phyloP scores from a whole-genome alignment of 2,888 invertebrate species.

The Caenorhabditis afra region DNA sequence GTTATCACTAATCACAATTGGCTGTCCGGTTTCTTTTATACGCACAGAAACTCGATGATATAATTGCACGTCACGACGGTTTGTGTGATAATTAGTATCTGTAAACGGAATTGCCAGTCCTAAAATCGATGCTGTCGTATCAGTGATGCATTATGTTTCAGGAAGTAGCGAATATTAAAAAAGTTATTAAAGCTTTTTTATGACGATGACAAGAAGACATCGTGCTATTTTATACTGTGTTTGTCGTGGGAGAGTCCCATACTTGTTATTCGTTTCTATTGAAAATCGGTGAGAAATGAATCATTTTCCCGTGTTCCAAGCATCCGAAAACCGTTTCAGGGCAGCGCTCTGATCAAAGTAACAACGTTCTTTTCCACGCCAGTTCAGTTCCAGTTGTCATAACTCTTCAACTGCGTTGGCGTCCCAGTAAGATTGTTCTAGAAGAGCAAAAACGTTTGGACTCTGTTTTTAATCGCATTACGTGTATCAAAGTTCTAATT shows the following conservation, averaged over 20 bases:
- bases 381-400: conserved; percentile 8
- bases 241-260: conserved; percentile 8
- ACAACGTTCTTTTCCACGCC: conserved; percentile 8
- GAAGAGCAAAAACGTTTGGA: background rate
- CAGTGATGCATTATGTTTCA: conserved; percentile 25
- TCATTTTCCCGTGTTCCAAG: conserved; percentile 9
- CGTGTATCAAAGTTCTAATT: background rate
- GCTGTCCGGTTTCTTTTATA: conserved; percentile 48
- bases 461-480: background rate
- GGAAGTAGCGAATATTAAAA: conserved; percentile 19
- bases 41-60: conserved; percentile 43
- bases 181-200: conserved; percentile 9
- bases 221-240: conserved; percentile 24
- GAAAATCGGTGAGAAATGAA: conserved; percentile 4
- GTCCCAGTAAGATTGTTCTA: background rate
- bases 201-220: conserved; percentile 13
- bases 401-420: background rate
- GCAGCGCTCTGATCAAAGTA: conserved; percentile 34
- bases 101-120: conserved; percentile 32
- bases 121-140: conserved; percentile 2
- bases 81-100: conserved; percentile 48
- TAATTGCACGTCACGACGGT: conserved; percentile 49
- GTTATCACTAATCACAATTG: conserved; percentile 49
- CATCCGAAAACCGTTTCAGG: background rate
- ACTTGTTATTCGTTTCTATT: conserved; percentile 8